Evolutionary conservation across 1,140 invertebrate species (phyloP).

Genomic region (Aphaenogaster floridana): DNA sequence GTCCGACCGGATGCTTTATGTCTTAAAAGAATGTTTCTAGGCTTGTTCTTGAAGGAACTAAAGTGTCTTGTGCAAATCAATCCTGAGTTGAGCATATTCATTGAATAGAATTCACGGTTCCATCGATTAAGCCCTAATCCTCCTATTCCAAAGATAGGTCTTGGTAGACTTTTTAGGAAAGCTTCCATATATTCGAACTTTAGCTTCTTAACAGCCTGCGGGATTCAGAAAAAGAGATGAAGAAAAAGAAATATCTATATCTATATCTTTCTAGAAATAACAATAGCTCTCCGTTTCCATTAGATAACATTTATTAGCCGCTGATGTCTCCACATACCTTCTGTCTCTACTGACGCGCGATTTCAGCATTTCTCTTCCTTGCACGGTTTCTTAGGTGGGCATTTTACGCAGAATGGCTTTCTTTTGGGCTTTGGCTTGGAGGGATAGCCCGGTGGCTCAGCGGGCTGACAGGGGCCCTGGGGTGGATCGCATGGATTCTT

Average conservation of each 20-base stretch:
- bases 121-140: background rate
- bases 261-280: constrained; percentile 37
- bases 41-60: background rate
- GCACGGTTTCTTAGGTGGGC: constrained; percentile 80
- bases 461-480: constrained; percentile 77
- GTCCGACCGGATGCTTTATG: background rate
- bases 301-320: background rate
- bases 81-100: background rate
- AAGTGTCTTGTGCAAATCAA: constrained; percentile 13
- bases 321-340: constrained; percentile 77
- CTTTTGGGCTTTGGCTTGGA: constrained; percentile 74
- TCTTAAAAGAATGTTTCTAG: background rate
- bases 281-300: constrained; percentile 2
- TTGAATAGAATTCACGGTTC: background rate
- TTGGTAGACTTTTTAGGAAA: background rate
- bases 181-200: background rate
- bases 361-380: constrained; percentile 71
- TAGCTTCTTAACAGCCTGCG: constrained; percentile 20
- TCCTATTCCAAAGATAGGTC: background rate
- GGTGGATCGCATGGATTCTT: constrained; percentile 78
- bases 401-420: constrained; percentile 82
- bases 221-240: constrained; percentile 19
- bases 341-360: constrained; percentile 70
- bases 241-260: constrained; percentile 16
- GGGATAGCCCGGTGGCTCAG: constrained; percentile 76